These are phyloP conservation scores for Onychomys arenicola DNA, from an alignment of 2,797 vertebrate genomes.

Conservation along the genomic window DNA sequence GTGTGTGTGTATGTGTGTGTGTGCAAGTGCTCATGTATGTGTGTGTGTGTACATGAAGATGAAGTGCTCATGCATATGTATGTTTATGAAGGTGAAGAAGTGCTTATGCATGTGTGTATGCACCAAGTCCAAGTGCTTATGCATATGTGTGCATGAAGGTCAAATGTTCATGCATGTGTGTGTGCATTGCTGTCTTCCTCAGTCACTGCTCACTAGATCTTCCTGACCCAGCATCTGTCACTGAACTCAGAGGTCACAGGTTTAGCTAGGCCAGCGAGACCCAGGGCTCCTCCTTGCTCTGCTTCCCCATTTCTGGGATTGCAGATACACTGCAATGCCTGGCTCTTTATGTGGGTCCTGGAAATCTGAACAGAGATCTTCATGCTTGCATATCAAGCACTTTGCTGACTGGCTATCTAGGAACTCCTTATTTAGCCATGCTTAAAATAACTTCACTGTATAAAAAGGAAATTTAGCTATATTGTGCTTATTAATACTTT, in stretches of 20 bases:
- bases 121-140: neutral
- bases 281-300: neutral
- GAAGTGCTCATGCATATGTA: neutral
- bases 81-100: neutral
- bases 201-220: neutral
- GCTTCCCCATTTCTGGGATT: neutral
- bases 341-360: neutral
- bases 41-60: neutral
- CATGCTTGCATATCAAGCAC: neutral
- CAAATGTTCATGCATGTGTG: neutral
- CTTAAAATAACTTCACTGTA: slow-evolving; percentile 57
- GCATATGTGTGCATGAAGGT: neutral
- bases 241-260: neutral
- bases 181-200: neutral
- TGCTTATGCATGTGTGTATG: neutral
- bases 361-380: neutral
- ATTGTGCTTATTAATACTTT: slow-evolving; percentile 56
- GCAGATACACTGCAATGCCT: neutral
- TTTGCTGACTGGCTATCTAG: neutral
- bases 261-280: neutral
- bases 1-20: neutral
- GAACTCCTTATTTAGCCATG: slow-evolving; percentile 28
- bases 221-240: neutral
- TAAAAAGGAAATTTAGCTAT: slow-evolving; percentile 23
- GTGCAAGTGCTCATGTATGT: neutral